phyloP scores from a whole-genome alignment of 1,140 invertebrate species.

The Drosophila lacteicornis region DNA sequence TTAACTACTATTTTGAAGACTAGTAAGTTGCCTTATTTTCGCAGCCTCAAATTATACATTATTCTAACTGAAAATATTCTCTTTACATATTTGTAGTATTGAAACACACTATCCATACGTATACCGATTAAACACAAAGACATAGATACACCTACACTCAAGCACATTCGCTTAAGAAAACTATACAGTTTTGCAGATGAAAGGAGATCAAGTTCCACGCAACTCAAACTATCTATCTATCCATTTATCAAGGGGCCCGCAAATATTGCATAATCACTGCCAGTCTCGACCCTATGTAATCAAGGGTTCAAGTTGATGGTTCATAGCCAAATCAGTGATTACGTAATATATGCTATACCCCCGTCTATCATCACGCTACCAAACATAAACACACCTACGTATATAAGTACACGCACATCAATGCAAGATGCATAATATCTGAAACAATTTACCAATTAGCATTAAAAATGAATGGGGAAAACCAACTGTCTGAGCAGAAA shows the following conservation, averaged over 20 bases:
- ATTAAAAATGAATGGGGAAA: slow-evolving; percentile 61
- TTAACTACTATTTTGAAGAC: not conserved
- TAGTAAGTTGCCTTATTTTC: not conserved
- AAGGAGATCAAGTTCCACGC: slow-evolving; percentile 68
- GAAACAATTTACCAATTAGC: slow-evolving; percentile 74
- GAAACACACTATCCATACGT: slow-evolving; percentile 40
- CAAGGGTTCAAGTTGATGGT: not conserved
- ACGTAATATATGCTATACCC: not conserved
- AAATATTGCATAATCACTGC: not conserved
- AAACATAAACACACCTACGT: slow-evolving; percentile 20
- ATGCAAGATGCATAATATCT: slow-evolving; percentile 63
- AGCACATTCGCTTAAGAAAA: slow-evolving; percentile 29
- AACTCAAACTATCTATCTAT: slow-evolving; percentile 44
- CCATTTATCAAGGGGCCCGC: not conserved
- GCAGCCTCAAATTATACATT: not conserved
- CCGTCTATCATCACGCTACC: slow-evolving; percentile 22
- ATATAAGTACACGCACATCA: slow-evolving; percentile 57
- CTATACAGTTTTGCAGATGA: slow-evolving; percentile 32
- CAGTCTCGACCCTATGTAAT: no score
- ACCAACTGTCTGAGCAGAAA: slow-evolving; percentile 74
- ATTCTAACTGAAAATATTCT: not conserved
- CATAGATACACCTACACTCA: slow-evolving; percentile 19
- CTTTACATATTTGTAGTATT: not conserved
- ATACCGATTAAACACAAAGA: slow-evolving; percentile 40
- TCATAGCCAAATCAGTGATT: not conserved